Evolutionary conservation across 2,797 vertebrate genomes (phyloP), one percentile per base, ranked within the genome.

Genomic region (Coracias cyanogaster): DNA sequence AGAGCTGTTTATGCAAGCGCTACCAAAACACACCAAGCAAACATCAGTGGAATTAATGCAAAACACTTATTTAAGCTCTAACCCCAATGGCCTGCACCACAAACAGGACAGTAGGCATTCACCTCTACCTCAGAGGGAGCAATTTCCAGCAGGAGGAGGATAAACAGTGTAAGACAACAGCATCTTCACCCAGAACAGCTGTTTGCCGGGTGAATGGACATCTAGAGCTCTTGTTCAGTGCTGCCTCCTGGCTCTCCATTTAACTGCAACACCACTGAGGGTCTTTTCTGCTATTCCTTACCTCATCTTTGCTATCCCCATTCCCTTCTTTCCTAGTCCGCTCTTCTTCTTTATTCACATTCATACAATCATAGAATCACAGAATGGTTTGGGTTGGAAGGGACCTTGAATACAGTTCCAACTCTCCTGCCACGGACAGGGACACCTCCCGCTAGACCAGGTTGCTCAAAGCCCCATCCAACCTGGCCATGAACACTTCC

Each of bases 41-140:
- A 69, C 57, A 74, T 4, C 49, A 43, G 15, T 3, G 22, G 57
- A 57, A 90, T 76, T 51, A 86, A 76, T 4, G 61, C 65, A 87
- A 66, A 83, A 57, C 15, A 76, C 6, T 22, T 58, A 91, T 73
- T 51, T 43, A 37, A 52, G 51, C 41, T 49, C 31, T 14, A 70
- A 41, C 19, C 45, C 29, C 1, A 0, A 14, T 1, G 1, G 58
- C 79, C 35, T 5, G 2, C 20, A 31, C 51, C 77, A 78, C 39
- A 15, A 45, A 4, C n/a, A 58, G 54, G 35, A 6, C 14, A 82
- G 49, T 45, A 82, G 18, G 21, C 29, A 17, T 22, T 16, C 43
- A 35, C 20, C n/a, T 29, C 85, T 54, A 70, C n/a, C 37, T 58
- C 9, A 4, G 65, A 65, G 88, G 45, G 3, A 22, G 24, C 26